Conservation (phyloP, 2,888 invertebrate genomes). For the Papilio demoleus region DNA sequence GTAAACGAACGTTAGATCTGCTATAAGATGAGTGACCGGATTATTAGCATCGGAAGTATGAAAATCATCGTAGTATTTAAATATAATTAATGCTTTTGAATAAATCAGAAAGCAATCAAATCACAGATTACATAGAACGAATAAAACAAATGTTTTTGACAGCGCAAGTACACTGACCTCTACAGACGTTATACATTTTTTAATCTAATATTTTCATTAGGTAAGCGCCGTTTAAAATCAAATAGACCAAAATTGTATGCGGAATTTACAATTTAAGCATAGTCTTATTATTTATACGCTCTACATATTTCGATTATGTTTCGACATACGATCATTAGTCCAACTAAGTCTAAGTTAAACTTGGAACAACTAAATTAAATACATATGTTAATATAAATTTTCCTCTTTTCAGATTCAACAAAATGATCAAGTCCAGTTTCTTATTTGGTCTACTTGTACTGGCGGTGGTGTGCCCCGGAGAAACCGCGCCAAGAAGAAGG, state of each 20-base stretch:
- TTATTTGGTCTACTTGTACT: constrained; percentile 61
- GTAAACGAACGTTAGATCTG: constrained; percentile 22
- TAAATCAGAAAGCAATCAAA: background rate
- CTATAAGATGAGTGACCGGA: constrained; percentile 30
- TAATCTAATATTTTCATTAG: too few relatives aligned
- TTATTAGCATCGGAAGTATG: constrained; percentile 16
- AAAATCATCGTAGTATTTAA: background rate
- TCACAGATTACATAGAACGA: background rate
- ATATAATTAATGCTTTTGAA: background rate
- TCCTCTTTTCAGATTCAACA: constrained; percentile 63
- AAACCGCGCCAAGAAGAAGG: constrained; percentile 67
- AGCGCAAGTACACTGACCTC: background rate
- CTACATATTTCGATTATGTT: too few relatives aligned
- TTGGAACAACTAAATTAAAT: too few relatives aligned
- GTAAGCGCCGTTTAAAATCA: too few relatives aligned
- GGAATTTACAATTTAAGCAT: too few relatives aligned
- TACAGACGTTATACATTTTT: background rate
- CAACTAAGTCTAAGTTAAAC: too few relatives aligned
- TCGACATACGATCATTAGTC: too few relatives aligned
- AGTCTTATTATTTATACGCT: too few relatives aligned
- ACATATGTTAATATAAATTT: constrained; percentile 16
- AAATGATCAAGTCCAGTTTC: constrained; percentile 62
- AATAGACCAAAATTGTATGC: too few relatives aligned
- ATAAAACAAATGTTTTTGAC: background rate
- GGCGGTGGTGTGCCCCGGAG: constrained; percentile 56